Evolutionary conservation across 2,888 invertebrate species (phyloP).

Genomic region (Ctena decussata): DNA sequence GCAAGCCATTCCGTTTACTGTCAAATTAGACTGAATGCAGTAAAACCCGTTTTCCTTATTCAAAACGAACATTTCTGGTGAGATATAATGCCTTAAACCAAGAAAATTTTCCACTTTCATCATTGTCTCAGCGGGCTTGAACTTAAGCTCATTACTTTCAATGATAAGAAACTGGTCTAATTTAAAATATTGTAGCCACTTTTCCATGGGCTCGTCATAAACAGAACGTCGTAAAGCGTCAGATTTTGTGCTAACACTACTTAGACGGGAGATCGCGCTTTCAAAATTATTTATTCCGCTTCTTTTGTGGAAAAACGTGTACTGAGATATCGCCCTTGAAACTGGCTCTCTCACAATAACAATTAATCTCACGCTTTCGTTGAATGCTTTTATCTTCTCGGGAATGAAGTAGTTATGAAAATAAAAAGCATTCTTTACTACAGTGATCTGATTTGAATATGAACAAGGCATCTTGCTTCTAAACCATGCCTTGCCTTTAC

Average conservation of each 20-base stretch:
- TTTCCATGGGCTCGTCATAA: constrained; percentile 91
- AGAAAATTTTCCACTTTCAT: constrained; percentile 79
- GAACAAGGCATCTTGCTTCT: constrained; percentile 93
- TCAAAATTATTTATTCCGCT: background rate
- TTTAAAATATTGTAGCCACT: constrained; percentile 97
- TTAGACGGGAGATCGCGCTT: background rate
- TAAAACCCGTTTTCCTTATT: constrained; percentile 98
- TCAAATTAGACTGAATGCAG: constrained; percentile 90
- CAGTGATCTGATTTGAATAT: constrained; percentile 96
- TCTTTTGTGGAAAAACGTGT: background rate
- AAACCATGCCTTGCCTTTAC: constrained; percentile 97
- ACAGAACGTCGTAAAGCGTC: constrained; percentile 61
- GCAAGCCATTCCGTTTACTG: constrained; percentile 90
- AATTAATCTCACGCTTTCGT: constrained; percentile 94
- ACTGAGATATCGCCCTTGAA: too few relatives aligned
- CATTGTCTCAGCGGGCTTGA: constrained; percentile 74
- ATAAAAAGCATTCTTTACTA: constrained; percentile 99
- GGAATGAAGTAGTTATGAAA: constrained; percentile 98
- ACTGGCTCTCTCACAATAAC: constrained; percentile 98
- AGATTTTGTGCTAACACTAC: background rate
- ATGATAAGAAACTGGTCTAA: constrained; percentile 96
- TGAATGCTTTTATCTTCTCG: constrained; percentile 96
- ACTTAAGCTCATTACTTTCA: constrained; percentile 88
- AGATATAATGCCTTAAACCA: constrained; percentile 72
- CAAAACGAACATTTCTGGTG: constrained; percentile 95